Evolutionary conservation across 2,888 invertebrate genomes (phyloP).

Genomic region (Dendrolimus pini): DNA sequence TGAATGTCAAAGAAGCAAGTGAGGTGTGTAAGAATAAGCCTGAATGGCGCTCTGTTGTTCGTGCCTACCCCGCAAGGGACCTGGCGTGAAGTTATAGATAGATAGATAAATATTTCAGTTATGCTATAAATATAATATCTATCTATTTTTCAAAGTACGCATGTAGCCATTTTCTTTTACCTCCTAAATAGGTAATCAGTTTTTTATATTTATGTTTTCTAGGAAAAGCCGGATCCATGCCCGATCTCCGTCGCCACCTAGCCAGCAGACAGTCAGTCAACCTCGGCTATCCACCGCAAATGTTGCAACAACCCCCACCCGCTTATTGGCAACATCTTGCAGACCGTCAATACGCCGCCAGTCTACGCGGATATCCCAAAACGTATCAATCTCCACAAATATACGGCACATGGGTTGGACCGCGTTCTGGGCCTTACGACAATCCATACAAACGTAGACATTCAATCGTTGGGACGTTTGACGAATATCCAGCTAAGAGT

Average conservation of each 20-base stretch:
- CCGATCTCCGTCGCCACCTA: slow-evolving; percentile 63
- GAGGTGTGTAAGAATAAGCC: too few species aligned
- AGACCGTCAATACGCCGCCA: slow-evolving; percentile 62
- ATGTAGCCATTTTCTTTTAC: neutral
- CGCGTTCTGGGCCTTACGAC: slow-evolving; percentile 64
- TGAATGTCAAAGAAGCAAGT: too few species aligned
- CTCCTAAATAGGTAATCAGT: neutral
- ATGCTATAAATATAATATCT: too few species aligned
- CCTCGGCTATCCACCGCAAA: slow-evolving; percentile 51
- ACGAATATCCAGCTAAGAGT: slow-evolving; percentile 60
- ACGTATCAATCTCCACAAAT: slow-evolving; percentile 44
- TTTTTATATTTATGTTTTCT: slow-evolving; percentile 4
- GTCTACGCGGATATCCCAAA: slow-evolving; percentile 57
- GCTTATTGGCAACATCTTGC: slow-evolving; percentile 67
- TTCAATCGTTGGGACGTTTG: slow-evolving; percentile 72
- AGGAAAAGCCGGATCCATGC: slow-evolving; percentile 73
- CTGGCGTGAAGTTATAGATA: too few species aligned
- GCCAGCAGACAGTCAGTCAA: slow-evolving; percentile 56
- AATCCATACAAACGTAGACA: slow-evolving; percentile 73
- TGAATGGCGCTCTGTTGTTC: too few species aligned
- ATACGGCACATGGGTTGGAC: slow-evolving; percentile 69
- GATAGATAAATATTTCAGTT: too few species aligned
- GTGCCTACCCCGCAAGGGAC: too few species aligned
- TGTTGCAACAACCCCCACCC: slow-evolving; percentile 56
- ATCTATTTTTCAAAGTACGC: too few species aligned